A percentile compares a stretch with the other conserved stretches of the same genome.
Conservation (phyloP, 2,113 vertebrate genomes). For the Bubo scandiacus region DNA sequence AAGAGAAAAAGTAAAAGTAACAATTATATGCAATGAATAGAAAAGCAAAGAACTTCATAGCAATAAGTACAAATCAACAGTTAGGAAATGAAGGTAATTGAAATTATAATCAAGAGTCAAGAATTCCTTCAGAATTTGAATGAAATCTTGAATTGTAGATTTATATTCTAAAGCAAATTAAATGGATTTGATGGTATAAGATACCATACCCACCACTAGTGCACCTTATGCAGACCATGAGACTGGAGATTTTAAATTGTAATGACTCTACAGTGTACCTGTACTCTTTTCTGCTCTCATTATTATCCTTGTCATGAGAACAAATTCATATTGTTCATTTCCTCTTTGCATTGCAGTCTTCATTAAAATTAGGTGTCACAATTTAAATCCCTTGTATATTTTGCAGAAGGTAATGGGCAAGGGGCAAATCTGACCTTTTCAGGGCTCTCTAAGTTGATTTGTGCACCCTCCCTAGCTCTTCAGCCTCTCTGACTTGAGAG, state of each 20-base stretch:
- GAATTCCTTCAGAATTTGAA: not conserved
- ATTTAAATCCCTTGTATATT: not conserved
- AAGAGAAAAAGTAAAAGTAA: not conserved
- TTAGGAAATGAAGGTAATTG: constrained; percentile 6
- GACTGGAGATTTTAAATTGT: not conserved
- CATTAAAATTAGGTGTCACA: not conserved
- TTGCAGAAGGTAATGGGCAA: not conserved
- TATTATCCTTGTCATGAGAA: not conserved
- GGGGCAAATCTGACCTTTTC: not conserved
- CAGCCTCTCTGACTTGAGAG: not conserved
- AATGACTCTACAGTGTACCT: not conserved
- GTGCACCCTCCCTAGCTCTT: not conserved
- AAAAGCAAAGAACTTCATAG: constrained; percentile 21
- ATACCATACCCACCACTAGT: not conserved
- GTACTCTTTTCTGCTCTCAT: not conserved
- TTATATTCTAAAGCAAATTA: not conserved
- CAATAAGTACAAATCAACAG: not conserved
- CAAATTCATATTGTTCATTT: not conserved
- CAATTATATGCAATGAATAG: constrained; percentile 13
- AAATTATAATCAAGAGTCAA: constrained; percentile 31
- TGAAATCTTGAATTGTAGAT: not conserved
- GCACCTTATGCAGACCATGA: not conserved
- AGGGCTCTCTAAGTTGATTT: not conserved
- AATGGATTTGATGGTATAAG: not conserved
- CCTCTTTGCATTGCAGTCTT: not conserved